Evolutionary conservation across 1,140 invertebrate species (phyloP).

Genomic region (Drosophila sproati): DNA sequence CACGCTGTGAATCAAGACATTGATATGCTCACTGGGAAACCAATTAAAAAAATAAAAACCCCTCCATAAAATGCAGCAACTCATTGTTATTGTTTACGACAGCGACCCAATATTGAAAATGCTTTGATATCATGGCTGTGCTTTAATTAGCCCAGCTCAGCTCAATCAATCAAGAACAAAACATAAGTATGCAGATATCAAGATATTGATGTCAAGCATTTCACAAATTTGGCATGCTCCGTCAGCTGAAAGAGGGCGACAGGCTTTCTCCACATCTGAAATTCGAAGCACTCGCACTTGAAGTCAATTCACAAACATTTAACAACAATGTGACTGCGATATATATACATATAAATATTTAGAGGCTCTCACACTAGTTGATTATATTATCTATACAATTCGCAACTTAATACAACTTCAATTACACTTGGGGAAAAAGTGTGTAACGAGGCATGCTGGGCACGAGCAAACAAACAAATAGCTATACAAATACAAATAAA

Average conservation of each 20-base stretch:
- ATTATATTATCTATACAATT: not conserved
- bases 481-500: slow-evolving; percentile 45
- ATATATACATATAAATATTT: not conserved
- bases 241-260: not conserved
- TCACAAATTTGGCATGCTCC: slow-evolving; percentile 31
- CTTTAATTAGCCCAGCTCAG: slow-evolving; percentile 30
- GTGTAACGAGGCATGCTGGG: slow-evolving; percentile 51
- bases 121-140: slow-evolving; percentile 37
- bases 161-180: slow-evolving; percentile 53
- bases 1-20: slow-evolving; percentile 8
- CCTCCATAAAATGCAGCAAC: slow-evolving; percentile 6
- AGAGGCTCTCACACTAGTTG: not conserved
- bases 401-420: slow-evolving; percentile 51
- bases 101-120: slow-evolving; percentile 15
- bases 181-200: slow-evolving; percentile 5
- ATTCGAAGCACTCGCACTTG: slow-evolving; percentile 26
- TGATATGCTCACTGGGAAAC: not conserved
- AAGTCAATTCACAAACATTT: slow-evolving; percentile 18
- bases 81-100: slow-evolving; percentile 5
- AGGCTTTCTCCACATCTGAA: slow-evolving; percentile 52
- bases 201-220: slow-evolving; percentile 49
- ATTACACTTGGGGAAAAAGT: slow-evolving; percentile 38
- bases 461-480: slow-evolving; percentile 55
- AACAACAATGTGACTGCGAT: slow-evolving; percentile 6
- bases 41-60: slow-evolving; percentile 11